Conservation (phyloP, 2,888 invertebrate species). For the Pseudoips prasinana region DNA sequence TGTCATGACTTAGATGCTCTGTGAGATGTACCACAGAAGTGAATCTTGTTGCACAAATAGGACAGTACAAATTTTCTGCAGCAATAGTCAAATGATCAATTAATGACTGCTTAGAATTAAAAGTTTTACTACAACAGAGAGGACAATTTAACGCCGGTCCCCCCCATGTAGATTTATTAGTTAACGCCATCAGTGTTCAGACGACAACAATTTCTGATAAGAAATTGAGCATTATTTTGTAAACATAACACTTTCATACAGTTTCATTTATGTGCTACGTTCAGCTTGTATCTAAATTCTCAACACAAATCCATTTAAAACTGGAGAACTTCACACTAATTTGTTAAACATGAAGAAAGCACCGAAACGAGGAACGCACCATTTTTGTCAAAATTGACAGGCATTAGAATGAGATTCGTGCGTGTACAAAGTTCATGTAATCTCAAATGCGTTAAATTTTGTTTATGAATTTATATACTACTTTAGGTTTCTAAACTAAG, state of each 20-base stretch:
- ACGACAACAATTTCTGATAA: constrained; percentile 9
- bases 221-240: constrained; percentile 41
- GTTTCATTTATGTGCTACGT: constrained; percentile 44
- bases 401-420: too few species aligned
- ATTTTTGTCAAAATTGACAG: constrained; percentile 32
- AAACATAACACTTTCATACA: constrained; percentile 46
- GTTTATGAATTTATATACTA: constrained; percentile 7
- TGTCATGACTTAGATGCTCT: constrained; percentile 77
- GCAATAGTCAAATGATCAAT: constrained; percentile 75
- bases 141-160: constrained; percentile 79
- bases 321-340: constrained; percentile 78
- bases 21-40: constrained; percentile 78
- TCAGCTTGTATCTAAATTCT: constrained; percentile 66
- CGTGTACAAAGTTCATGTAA: background rate
- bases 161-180: constrained; percentile 49
- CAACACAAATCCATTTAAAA: constrained; percentile 54
- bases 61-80: constrained; percentile 79
- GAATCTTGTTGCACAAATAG: constrained; percentile 80
- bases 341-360: constrained; percentile 55
- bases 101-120: constrained; percentile 80
- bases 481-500: too few species aligned
- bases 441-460: too few species aligned
- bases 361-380: constrained; percentile 41
- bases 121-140: constrained; percentile 84
- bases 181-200: constrained; percentile 15